These are phyloP conservation scores for Amphiduros pacificus DNA, from an alignment of 2,888 invertebrate species.

Conservation along the genomic window DNA sequence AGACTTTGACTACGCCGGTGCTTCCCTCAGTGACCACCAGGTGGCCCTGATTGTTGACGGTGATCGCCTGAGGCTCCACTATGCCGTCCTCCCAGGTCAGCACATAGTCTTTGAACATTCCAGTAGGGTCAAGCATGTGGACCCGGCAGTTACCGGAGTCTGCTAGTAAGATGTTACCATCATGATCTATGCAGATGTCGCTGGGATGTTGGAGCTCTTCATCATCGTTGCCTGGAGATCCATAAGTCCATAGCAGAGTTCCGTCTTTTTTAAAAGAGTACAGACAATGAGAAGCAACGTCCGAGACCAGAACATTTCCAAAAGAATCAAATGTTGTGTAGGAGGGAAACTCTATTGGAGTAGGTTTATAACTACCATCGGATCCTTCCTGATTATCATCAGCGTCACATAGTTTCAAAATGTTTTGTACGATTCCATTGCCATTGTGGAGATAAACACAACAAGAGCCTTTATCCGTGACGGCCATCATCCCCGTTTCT, in stretches of 20 bases:
- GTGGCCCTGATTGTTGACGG: constrained; percentile 8
- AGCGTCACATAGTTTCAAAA: constrained; percentile 3
- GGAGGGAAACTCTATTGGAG: not conserved
- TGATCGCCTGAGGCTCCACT: constrained; percentile 11
- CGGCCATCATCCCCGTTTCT: constrained; percentile 1
- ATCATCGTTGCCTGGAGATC: not conserved
- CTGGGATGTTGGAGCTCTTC: constrained; percentile 5
- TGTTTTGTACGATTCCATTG: constrained; percentile 6
- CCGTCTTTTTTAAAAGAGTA: constrained; percentile 3
- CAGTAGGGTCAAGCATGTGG: constrained; percentile 5
- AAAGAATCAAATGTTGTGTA: constrained; percentile 10
- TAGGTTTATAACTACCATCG: not conserved
- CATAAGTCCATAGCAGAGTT: not conserved
- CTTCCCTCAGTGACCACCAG: constrained; percentile 21
- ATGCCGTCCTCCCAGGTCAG: constrained; percentile 22
- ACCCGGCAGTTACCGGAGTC: constrained; percentile 17
- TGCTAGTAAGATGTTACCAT: constrained; percentile 16
- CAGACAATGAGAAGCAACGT: constrained; percentile 7
- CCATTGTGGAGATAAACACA: constrained; percentile 22
- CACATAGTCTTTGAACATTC: not conserved
- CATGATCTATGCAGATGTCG: not conserved
- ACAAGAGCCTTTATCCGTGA: constrained; percentile 7
- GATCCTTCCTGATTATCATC: not conserved
- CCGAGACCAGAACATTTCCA: constrained; percentile 4
- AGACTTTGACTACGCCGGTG: constrained; percentile 22